These are phyloP conservation scores for Phenganax marumi DNA, from an alignment of 92 coral and sea anemone species.

Conservation along the genomic window DNA sequence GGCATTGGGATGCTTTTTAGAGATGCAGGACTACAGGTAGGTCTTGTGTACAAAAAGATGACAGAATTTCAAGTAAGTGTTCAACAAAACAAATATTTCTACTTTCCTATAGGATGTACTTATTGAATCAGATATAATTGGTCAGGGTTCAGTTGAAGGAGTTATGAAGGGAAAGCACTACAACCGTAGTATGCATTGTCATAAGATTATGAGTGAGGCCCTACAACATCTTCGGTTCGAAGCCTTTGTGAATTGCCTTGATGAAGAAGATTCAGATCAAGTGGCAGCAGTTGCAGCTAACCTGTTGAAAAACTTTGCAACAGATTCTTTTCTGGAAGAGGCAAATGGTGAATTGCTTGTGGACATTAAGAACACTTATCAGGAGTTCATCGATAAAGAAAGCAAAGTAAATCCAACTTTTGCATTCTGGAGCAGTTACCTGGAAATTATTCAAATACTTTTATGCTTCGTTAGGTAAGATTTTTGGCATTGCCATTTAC, in stretches of 20 bases:
- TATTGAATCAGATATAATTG: constrained; percentile 11
- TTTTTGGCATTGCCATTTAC: background rate
- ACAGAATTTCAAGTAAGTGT: background rate
- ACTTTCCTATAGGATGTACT: background rate
- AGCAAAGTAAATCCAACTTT: constrained; percentile 16
- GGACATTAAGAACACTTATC: background rate
- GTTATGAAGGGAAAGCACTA: constrained; percentile 14
- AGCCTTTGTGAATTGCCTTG: constrained; percentile 19
- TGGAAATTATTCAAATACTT: constrained; percentile 17
- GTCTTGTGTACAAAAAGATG: background rate
- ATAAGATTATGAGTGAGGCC: constrained; percentile 59
- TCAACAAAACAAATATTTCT: background rate
- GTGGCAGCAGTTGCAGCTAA: background rate
- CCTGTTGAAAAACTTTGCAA: constrained; percentile 10
- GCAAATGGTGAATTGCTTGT: background rate
- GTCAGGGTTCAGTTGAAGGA: constrained; percentile 7
- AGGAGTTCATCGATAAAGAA: background rate
- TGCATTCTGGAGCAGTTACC: constrained; percentile 12
- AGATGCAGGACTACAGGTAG: constrained; percentile 54
- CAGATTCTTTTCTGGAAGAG: background rate
- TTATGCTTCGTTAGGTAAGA: constrained; percentile 3
- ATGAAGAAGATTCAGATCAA: background rate
- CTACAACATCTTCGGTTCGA: constrained; percentile 58
- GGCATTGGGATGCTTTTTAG: constrained; percentile 25
- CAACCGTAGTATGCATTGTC: constrained; percentile 18